Evolutionary conservation across 2,113 vertebrate species (phyloP).

Genomic region (Coreoperca whiteheadi): DNA sequence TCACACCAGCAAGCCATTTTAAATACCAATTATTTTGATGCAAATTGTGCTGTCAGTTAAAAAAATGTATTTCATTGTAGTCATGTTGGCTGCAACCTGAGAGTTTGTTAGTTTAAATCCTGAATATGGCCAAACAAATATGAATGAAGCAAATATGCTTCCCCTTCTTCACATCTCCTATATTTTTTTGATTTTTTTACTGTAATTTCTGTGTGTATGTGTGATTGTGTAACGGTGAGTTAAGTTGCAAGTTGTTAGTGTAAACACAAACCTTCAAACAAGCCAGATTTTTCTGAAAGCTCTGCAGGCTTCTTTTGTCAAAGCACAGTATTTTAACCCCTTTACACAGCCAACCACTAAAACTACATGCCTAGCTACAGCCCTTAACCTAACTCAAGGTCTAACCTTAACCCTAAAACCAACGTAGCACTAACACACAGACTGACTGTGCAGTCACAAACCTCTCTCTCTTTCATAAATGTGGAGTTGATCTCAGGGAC

Average conservation of each 20-base stretch:
- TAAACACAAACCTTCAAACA: background rate
- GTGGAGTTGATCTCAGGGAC: conserved; percentile 14
- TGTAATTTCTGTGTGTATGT: background rate
- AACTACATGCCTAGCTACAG: background rate
- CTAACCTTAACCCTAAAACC: conserved; percentile 5
- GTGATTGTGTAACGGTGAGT: background rate
- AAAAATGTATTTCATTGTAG: background rate
- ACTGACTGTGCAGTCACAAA: conserved; percentile 4
- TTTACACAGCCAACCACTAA: background rate
- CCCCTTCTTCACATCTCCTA: background rate
- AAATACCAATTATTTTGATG: background rate
- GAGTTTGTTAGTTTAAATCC: background rate
- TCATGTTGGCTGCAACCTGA: background rate
- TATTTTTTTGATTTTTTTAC: no score
- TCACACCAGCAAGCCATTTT: background rate
- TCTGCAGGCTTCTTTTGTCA: no score
- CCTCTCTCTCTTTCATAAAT: conserved; percentile 7
- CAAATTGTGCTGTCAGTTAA: background rate
- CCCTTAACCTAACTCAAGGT: background rate
- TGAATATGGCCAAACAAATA: background rate
- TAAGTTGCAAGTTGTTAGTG: background rate
- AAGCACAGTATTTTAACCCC: background rate
- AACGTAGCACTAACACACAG: background rate
- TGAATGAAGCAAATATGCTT: background rate
- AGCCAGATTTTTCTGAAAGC: background rate